Evolutionary conservation across 2,888 invertebrate genomes (phyloP), one percentile per base, ranked within the genome.

Genomic region (Amblyjoppa fuscipennis): DNA sequence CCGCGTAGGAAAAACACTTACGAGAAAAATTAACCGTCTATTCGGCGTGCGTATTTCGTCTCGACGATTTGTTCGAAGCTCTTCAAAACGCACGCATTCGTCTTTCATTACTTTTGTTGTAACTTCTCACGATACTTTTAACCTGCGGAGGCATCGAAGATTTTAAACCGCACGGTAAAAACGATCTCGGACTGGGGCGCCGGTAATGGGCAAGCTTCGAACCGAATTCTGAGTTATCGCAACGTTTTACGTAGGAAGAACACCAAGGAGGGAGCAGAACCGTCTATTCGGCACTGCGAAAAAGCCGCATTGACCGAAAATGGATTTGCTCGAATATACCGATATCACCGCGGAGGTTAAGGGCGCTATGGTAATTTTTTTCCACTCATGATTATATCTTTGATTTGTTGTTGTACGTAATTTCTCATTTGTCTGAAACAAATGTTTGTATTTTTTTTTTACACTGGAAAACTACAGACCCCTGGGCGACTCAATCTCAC

Each of bases 401-500:
- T 66, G 25, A 51, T 75, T 85, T 4, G 5, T 68, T 84, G 20
- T 20, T 20, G 20, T 38, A 59, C 1, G n/a, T 69, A 41, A 64
- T 76, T 64, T 20, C 20, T 20, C 20, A 20, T 20, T 20, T 20
- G 20, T 20, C 20, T 20, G 20, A 20, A 6, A 38, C 51, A 25
- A 9, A 68, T n/a, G 70, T 75, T 41, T 13, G 20, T 53, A 25
- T 28, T 69, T 76, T 28, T 56, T 49, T 61, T 25, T 56, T 89
- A 34, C 34, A 5, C 2, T 85, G 88, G 94, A 95, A 69, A 92
- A 3, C 34, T 16, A 20, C 11, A 99, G 99, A 97, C 97, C 71
- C 96, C 97, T 7, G 99, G 99, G 0, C 96, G 98, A 85, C 94
- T 99, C 51, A 99, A 99, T 94, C 96, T 99, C 94, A 98, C 98